Base-by-base conservation (phyloP, 2,113 vertebrate species). In the Grammomys surdaster region DNA sequence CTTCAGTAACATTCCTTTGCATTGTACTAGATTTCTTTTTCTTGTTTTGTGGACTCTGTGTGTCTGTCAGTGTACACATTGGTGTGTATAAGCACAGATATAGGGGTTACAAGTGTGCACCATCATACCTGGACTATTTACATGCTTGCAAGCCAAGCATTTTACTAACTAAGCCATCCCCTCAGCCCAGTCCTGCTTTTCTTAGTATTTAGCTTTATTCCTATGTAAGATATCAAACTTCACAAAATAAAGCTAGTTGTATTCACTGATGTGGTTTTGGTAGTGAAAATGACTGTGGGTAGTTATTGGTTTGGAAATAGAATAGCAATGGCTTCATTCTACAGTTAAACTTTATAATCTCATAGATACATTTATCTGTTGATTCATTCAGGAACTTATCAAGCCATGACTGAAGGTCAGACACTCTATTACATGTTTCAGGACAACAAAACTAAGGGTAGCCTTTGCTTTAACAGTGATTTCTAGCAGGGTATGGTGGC, bases 221-320 rank as follows among this genome's bases (percentile, higher is more conserved):
- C 77, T 89, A n/a, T 36, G 33, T 70, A 46, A 93, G 90, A 46
- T 63, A 26, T 94, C 67, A 63, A 85, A 46, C 10, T 77, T 0
- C 31, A 65, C 33, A 82, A 3, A 73, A 54, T 58, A 31, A 93
- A 97, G 86, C 24, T 70, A 56, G 43, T 48, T 96, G 89, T 85
- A n/a, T 86, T 95, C 85, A 63, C 43, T 12, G 16, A 0, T n/a
- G 63, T 95, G 88, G 94, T 51, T 92, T 88, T 81, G 58, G 22
- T 9, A 51, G 33, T 67, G 76, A 7, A 89, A 33, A 69, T 40
- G 43, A 78, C 76, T 58, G 58, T 51, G 24, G 7, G n/a, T 22
- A 84, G 69, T 76, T 92, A 58, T 40, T 87, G 43, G 51, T 73
- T 93, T 90, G 19, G 28, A 86, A 93, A 77, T 67, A 33, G 82